phyloP scores from a whole-genome alignment of 2,888 invertebrate species.

The Acronicta psi region DNA sequence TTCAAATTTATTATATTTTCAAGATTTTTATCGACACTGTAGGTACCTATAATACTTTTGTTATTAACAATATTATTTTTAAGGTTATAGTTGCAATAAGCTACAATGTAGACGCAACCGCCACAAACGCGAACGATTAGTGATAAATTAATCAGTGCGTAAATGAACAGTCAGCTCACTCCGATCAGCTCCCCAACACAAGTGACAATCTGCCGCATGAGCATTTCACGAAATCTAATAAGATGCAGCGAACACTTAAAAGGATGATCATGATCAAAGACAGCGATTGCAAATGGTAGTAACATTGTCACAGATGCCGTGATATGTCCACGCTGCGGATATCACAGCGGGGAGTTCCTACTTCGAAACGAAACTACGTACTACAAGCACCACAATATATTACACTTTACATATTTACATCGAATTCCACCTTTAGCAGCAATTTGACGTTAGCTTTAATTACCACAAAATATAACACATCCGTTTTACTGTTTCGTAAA shows the following conservation, averaged over 20 bases:
- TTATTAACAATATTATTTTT: not conserved
- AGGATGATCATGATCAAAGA: not conserved
- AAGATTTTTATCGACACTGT: conserved; percentile 7
- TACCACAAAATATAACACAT: conserved; percentile 21
- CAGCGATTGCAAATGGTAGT: not conserved
- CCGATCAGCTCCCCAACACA: not conserved
- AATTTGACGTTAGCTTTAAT: conserved; percentile 36
- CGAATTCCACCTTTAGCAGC: conserved; percentile 51
- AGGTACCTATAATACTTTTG: not conserved
- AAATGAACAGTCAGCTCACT: conserved; percentile 12
- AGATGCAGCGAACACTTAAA: not conserved
- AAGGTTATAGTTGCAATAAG: not conserved
- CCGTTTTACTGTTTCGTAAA: conserved; percentile 18
- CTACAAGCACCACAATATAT: conserved; percentile 27
- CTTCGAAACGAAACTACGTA: conserved; percentile 19
- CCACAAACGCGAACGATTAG: conserved; percentile 1
- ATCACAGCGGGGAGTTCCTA: not conserved
- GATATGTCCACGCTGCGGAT: not conserved
- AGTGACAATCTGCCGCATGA: not conserved
- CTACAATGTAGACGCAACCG: not conserved
- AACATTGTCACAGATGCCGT: not conserved
- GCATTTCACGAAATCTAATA: not conserved
- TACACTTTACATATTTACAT: conserved; percentile 61
- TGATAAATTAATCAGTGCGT: conserved; percentile 1
- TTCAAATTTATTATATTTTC: conserved; percentile 3